Percentiles rank a stretch among this genome's conserved stretches.
Conservation (phyloP, 2,797 vertebrate genomes). For the Pristis pectinata region DNA sequence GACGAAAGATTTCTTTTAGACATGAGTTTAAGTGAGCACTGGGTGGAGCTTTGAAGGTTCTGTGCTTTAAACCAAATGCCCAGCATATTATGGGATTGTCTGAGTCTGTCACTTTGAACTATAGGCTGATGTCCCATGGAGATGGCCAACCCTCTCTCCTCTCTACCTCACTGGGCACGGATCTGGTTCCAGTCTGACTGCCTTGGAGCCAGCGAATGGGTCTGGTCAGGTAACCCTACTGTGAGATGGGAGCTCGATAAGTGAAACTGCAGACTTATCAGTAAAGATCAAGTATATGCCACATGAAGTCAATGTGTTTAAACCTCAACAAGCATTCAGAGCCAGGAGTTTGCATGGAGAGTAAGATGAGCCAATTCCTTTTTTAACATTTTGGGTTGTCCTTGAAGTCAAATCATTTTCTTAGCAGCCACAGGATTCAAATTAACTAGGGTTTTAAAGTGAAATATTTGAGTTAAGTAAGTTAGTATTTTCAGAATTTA, state of each 20-base stretch:
- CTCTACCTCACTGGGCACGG: constrained; percentile 43
- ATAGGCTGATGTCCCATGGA: constrained; percentile 54
- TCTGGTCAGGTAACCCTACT: constrained; percentile 71
- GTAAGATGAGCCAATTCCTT: neutral
- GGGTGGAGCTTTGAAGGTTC: neutral
- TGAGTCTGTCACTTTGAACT: constrained; percentile 66
- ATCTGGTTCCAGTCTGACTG: constrained; percentile 59
- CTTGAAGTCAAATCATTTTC: neutral
- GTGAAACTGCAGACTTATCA: constrained; percentile 52
- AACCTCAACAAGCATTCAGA: constrained; percentile 46
- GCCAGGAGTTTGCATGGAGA: constrained; percentile 36
- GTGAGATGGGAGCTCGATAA: constrained; percentile 80
- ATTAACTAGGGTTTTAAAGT: neutral
- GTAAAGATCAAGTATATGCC: constrained; percentile 51
- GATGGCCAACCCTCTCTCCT: constrained; percentile 51
- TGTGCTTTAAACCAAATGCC: neutral
- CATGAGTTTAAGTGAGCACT: neutral
- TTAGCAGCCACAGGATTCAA: neutral
- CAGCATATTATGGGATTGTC: constrained; percentile 46
- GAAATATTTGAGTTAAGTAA: neutral
- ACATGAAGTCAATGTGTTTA: constrained; percentile 43
- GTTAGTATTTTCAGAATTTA: neutral
- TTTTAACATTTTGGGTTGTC: neutral
- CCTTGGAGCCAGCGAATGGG: constrained; percentile 70
- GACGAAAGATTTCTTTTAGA: neutral